Base-by-base conservation (phyloP, 2,888 invertebrate species). In the Melolontha melolontha region DNA sequence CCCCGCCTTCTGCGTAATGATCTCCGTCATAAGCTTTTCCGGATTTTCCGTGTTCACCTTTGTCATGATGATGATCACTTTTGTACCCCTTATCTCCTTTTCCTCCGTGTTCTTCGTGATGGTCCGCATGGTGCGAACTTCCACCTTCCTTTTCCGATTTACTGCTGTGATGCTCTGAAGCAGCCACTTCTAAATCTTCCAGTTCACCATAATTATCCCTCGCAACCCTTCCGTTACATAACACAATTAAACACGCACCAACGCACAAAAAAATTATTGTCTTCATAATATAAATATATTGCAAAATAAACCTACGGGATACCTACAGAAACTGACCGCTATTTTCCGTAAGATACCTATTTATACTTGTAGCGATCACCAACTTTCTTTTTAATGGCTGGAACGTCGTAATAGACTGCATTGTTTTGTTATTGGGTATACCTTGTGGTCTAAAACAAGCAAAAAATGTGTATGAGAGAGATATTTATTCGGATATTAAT, bases 41-140 rank as follows among this genome's bases (percentile, higher is more conserved):
- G 78, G 93, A 90, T 71, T 82, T 82, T 11, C 93, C 92, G 49
- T 92, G 91, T 47, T 92, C 92, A 2, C 90, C 92, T 78, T 93
- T 91, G 73, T 93, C 91, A 84, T 92, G 92, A 77, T 92, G 90
- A 78, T 92, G 91, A 74, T 89, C 87, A 22, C 88, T 88, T 77
- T 92, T 91, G 83, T 92, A 90, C 0, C 93, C 94, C 76, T 93
- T 93, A 69, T 92, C 91, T 0, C 90, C 91, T 78, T 94, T 92
- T 71, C 91, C 90, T 0, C 91, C 92, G 77, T 92, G 88, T 41
- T 89, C 88, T 68, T 88, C 87, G 78, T 91, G 89, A 76, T 91
- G 90, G 67, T 90, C 87, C 1, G 86, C 86, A 74, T 90, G 89
- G 76, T 91, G 89, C 67, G 89, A 88, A 74, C 89, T 87, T 0